Base-by-base conservation (phyloP, 2,797 vertebrate species). In the Galagoides demidoff region DNA sequence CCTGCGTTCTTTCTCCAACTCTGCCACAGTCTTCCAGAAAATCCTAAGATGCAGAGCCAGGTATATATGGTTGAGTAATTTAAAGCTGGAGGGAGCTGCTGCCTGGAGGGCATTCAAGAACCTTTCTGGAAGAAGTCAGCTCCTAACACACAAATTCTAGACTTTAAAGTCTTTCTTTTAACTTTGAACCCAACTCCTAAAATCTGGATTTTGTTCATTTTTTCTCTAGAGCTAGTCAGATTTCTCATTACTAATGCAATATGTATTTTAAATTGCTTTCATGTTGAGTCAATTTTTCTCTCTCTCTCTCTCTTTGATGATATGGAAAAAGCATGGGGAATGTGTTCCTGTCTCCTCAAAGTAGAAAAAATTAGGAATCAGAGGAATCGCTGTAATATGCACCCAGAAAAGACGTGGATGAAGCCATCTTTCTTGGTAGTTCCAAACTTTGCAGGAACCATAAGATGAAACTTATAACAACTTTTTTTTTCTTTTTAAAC, bases 221-320 rank as follows among this genome's bases (percentile, higher is more conserved):
- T 85, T 86, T 25, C 43, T 61, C 29, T 31, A 37, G 20, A 61
- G 10, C 16, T 34, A 9, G n/a, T 76, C 39, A 55, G 27, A 84
- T 81, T 85, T 63, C 27, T 93, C 55, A 90, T 64, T 79, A n/a
- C 10, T 11, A 52, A 55, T 7, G 29, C 10, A 39, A 57, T 91
- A 66, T 52, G 49, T 52, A 17, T 84, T 91, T 89, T 63, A 86
- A 85, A 43, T 86, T 85, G 8, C 49, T 91, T 86, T 78, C 37
- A 70, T 11, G 34, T 84, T 89, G n/a, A 83, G 10, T 31, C 16
- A 45, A 49, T n/a, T 17, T 66, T 4, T 66, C 1, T 66, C 4
- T 31, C 61, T 29, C 61, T 64, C 27, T 27, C 59, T 63, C 7
- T 57, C 19, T 63, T 84, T 55, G 16, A 73, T 77, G 43, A 29